Conservation (phyloP, 2,888 invertebrate species). For the Drosophila macrospina region DNA sequence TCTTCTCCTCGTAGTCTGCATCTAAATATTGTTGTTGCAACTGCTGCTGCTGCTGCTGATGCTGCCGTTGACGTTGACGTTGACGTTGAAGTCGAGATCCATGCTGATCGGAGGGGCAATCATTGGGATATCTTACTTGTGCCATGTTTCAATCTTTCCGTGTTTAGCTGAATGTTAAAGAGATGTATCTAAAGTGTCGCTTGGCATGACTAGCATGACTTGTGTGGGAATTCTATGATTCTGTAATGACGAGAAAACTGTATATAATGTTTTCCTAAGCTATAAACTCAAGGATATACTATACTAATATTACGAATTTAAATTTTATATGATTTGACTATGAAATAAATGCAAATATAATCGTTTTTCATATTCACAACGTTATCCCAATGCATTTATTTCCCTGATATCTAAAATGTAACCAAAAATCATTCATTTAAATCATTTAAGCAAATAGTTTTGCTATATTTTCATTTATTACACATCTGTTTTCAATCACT, state of each 20-base stretch:
- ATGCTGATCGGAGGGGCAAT: background rate
- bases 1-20: background rate
- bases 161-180: conserved; percentile 25
- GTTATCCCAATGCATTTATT: background rate
- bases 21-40: background rate
- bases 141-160: conserved; percentile 27
- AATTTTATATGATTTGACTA: no score
- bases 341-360: background rate
- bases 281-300: conserved; percentile 36
- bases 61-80: background rate
- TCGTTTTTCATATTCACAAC: no score
- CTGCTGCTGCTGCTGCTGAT: background rate
- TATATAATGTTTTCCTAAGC: background rate
- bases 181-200: conserved; percentile 40
- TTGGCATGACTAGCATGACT: conserved; percentile 41
- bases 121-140: conserved; percentile 22
- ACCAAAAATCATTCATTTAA: conserved; percentile 2
- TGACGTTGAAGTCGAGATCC: background rate
- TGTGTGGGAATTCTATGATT: conserved; percentile 30
- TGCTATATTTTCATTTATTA: background rate
- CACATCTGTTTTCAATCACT: background rate
- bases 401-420: background rate
- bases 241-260: background rate
- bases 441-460: background rate
- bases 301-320: background rate